phyloP scores from a whole-genome alignment of 2,113 vertebrate genomes.

The Oenanthe oenanthe region DNA sequence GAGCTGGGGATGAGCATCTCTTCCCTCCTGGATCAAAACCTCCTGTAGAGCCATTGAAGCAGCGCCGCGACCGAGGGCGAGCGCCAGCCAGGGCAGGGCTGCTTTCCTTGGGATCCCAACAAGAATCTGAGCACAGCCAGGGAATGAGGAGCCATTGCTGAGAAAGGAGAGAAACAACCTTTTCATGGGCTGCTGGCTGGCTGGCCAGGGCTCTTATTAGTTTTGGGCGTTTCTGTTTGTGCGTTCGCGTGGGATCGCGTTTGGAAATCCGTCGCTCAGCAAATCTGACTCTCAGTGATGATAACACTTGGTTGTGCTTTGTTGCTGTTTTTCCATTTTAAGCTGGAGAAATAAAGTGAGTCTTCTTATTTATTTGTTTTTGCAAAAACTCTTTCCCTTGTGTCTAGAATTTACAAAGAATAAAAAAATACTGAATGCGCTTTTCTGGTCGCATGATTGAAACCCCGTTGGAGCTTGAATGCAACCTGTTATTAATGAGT shows the following conservation, averaged over 20 bases:
- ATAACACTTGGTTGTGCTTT: background rate
- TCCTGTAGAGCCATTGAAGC: accelerated
- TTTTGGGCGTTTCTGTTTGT: background rate
- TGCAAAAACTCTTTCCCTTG: accelerated
- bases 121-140: background rate
- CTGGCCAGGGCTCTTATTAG: background rate
- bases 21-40: accelerated
- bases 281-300: background rate
- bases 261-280: background rate
- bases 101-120: background rate
- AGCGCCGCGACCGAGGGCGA: accelerated
- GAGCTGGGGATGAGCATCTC: background rate
- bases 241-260: background rate
- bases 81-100: background rate
- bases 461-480: background rate
- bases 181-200: background rate
- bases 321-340: background rate
- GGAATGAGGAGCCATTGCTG: background rate
- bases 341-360: background rate
- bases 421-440: background rate
- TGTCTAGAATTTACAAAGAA: background rate
- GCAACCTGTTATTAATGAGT: accelerated
- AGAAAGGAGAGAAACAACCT: background rate
- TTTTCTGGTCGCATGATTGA: background rate
- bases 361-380: background rate